A percentile compares a stretch with the other conserved stretches of the same genome.
Conservation (phyloP, 2,888 invertebrate genomes). For the Temnothorax rugatulus region DNA sequence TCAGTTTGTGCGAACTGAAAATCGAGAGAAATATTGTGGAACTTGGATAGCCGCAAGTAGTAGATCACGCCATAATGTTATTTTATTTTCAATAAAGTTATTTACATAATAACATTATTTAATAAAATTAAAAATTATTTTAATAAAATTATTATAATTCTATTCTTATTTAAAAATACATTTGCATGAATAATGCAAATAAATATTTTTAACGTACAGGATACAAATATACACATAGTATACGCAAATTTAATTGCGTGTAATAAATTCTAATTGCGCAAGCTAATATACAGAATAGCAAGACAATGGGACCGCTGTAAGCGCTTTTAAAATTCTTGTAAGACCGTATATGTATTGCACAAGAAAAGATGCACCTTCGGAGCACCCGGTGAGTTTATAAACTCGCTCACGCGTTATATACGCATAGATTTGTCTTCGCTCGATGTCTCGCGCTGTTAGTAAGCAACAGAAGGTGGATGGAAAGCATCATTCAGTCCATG, state of each 20-base stretch:
- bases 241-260: neutral
- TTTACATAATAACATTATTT: neutral
- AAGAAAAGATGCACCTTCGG: slow-evolving; percentile 28
- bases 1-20: slow-evolving; percentile 1
- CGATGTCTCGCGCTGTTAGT: slow-evolving; percentile 72
- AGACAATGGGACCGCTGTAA: neutral
- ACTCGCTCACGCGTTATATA: slow-evolving; percentile 39
- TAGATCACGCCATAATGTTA: neutral
- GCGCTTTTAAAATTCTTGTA: slow-evolving; percentile 7
- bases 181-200: neutral
- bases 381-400: slow-evolving; percentile 42
- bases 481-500: slow-evolving; percentile 76
- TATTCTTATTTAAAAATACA: neutral
- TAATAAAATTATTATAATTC: slow-evolving; percentile 16
- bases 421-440: slow-evolving; percentile 65
- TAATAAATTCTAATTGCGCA: neutral
- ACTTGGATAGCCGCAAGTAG: neutral
- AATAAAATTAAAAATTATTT: neutral
- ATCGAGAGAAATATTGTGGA: neutral
- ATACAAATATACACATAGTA: neutral
- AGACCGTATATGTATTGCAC: neutral
- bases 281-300: neutral
- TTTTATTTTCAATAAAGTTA: neutral
- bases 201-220: neutral
- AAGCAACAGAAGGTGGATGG: slow-evolving; percentile 78